Percentiles rank a stretch among this genome's conserved stretches.
These are phyloP conservation scores for Psilopogon haemacephalus DNA, from an alignment of 2,113 vertebrate genomes.

Conservation along the genomic window DNA sequence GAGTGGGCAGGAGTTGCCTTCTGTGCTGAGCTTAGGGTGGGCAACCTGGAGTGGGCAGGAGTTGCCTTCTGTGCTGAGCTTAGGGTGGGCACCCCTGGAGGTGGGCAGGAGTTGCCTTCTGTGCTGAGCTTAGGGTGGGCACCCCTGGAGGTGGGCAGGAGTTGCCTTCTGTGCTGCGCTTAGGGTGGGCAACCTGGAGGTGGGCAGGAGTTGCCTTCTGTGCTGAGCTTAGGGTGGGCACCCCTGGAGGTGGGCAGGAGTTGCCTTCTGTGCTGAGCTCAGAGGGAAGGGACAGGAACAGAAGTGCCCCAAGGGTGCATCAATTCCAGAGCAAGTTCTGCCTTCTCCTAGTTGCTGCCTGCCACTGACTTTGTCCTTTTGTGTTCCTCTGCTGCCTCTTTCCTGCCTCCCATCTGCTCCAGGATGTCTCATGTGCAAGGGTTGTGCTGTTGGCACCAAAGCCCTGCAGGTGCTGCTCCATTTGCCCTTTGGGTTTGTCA, in stretches of 20 bases:
- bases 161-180: too few species aligned
- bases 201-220: background rate
- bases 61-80: too few species aligned
- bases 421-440: constrained; percentile 24
- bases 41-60: too few species aligned
- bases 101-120: too few species aligned
- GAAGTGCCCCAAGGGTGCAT: background rate
- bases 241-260: background rate
- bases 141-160: too few species aligned
- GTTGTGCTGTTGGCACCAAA: constrained; percentile 1
- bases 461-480: constrained; percentile 5
- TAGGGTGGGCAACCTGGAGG: too few species aligned
- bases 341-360: background rate
- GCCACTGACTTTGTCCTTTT: background rate
- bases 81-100: too few species aligned
- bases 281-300: fast-evolving
- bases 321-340: background rate
- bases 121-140: too few species aligned
- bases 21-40: too few species aligned
- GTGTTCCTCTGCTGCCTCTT: background rate
- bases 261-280: background rate
- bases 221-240: background rate
- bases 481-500: constrained; percentile 32
- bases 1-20: too few species aligned
- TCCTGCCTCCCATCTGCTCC: background rate